Base-by-base conservation (phyloP, 2,888 invertebrate genomes). In the Calephelis perditalis region DNA sequence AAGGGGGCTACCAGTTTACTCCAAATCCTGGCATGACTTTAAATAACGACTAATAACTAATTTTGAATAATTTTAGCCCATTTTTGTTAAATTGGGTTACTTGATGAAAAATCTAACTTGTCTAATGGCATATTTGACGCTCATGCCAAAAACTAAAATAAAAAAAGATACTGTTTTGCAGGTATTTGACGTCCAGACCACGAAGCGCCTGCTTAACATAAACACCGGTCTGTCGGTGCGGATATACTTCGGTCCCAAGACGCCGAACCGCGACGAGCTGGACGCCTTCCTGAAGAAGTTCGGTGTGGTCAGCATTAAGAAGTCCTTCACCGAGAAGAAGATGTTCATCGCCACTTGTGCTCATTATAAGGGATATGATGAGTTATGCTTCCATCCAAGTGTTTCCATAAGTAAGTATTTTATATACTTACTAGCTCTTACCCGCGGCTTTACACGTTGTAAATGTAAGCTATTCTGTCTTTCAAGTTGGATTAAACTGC, bases 171-270 rank as follows among this genome's bases (percentile, higher is more conserved):
- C 8, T 40, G 2, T 40, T 7, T 70, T 67, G 7, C 70, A 82
- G 82, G 58, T 69, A 5, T 2, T 78, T 4, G 72, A 70, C 46
- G 11, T 76, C 0, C 70, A 75, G 26, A 0, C 74, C 1, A 66
- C 69, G 0, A 79, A 76, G 54, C 77, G 84, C 0, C 35, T 81
- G 0, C 46, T 76, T 3, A 68, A 76, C 59, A 54, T 73, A 0
- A 66, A 52, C 0, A 70, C 68, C 0, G 66, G 64, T 7, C 70
- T 80, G 1, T 8, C 61, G 2, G 6, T 83, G 4, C 72, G 81
- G 0, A 66, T 81, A 26, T 12, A 44, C 35, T 72, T 67, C 62
- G 62, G 61, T 0, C 72, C 73, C 2, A 74, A 70, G 57, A 44
- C 56, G 1, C 68, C 76, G 0, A 65, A 57, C 0, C 63, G 62